Evolutionary conservation across 92 coral and sea anemone species (phyloP), one percentile per base, ranked within the genome.

Genomic region (Parazoanthus darwini): DNA sequence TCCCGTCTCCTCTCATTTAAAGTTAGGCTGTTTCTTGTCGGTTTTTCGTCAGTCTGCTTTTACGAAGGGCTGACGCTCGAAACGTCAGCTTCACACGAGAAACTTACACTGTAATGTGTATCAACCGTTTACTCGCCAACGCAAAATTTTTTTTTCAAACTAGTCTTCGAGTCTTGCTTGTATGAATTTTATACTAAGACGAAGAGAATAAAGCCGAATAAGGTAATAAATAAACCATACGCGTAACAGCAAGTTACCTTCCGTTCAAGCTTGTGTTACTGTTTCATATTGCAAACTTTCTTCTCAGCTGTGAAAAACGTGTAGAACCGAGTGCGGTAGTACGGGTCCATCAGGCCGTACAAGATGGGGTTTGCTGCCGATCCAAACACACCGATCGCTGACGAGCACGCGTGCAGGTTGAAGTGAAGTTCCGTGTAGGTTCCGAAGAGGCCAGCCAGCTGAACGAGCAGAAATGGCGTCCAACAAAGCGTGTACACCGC

Each of bases 401-500:
- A 96, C 5, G 98, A 92, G 81, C 96, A 94, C n/a, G 95, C 98
- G 83, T 96, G 98, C 0, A 94, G 93, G 89, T 96, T 96, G 91
- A 96, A 96, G 58, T 94, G 93, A 4, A 96, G 83, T 89, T 96
- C 98, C 3, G 98, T 82, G 93, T 94, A 96, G 36, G 82, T 74
- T 39, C 94, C 98, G 72, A 96, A 92, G 43, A 96, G 81, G 50
- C 98, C 98, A 13, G 94, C 89, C 35, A 96, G 90, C 92, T 96
- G 98, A 4, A 96, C 96, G 54, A 96, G 86, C 65, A 96, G 90
- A 81, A 96, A 96, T 26, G 98, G 98, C 51, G 98, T 93, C 98
- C 98, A 96, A 82, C 92, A 96, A 11, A 91, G 93, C 4, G 98
- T 90, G 90, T 96, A 94, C 74, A 94, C 95, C 77, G 88, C 77